Evolutionary conservation across 2,797 vertebrate species (phyloP), one percentile per base, ranked within the genome.

Genomic region (Tenualosa thibaudeaui): DNA sequence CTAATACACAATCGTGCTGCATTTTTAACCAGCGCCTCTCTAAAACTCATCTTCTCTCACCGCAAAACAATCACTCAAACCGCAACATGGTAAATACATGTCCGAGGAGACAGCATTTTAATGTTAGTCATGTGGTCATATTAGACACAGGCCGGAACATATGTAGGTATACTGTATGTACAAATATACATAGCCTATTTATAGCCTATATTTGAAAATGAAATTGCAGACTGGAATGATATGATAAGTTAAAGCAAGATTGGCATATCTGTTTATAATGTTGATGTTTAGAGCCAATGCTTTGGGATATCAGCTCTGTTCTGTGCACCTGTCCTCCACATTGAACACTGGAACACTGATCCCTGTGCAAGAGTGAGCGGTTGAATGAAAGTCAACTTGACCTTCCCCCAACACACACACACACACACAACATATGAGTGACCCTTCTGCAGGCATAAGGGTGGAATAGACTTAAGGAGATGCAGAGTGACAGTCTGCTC

Each of bases 401-500:
- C 26, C 26, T 24, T 26, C 65, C 31, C 1, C 65, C 26, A 17
- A 31, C 62, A 68, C 62, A 68, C 62, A 68, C 24, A 68, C 58
- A 71, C 31, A 71, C 65, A 37, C 65, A 71, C 31, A 40, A 2
- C 58, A 62, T 62, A 24, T 62, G n/a, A 62, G 53, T 81, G 65
- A 26, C 75, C 81, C 17, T n/a, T 51, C 3, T 65, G 46, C 51
- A 19, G 22, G 31, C 17, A 53, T 85, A 71, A 19, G 46, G 46
- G 17, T 85, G 15, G 71, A 24, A 81, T 82, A 81, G 89, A 75
- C 86, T 90, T 40, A 88, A 92, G 85, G 93, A 96, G 96, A 97
- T 96, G 91, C 89, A 93, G 95, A 95, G 90, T 97, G 96, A 97
- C 96, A 96, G 95, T 94, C 95, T 94, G 88, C 95, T 96, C 95